Evolutionary conservation across 2,797 vertebrate species (phyloP).

Genomic region (Coendou prehensilis): DNA sequence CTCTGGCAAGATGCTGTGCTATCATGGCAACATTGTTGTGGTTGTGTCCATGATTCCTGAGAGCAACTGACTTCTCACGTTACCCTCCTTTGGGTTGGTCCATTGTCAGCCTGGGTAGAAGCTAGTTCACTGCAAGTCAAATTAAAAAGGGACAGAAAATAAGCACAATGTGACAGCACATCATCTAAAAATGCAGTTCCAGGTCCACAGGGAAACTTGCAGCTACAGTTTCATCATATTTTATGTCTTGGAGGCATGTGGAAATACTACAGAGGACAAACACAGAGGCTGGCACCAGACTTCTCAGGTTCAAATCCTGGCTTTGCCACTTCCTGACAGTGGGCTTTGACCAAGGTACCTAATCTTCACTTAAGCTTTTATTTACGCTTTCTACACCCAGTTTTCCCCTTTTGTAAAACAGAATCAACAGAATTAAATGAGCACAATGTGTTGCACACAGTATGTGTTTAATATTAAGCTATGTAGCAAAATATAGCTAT

Average conservation of each 20-base stretch:
- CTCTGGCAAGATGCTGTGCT: background rate
- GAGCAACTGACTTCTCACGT: background rate
- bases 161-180: background rate
- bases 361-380: background rate
- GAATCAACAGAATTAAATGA: slow-evolving; percentile 16
- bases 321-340: background rate
- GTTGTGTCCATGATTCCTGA: background rate
- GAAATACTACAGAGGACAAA: background rate
- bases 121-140: background rate
- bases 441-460: background rate
- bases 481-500: background rate
- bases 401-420: slow-evolving; percentile 39
- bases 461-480: background rate
- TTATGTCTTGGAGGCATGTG: background rate
- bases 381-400: background rate
- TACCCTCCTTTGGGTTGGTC: background rate
- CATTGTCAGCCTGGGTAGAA: background rate
- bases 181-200: background rate
- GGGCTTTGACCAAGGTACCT: background rate
- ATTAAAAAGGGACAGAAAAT: background rate
- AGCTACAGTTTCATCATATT: background rate
- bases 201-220: background rate
- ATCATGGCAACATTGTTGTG: background rate
- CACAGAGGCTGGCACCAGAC: background rate
- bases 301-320: background rate